phyloP scores from a whole-genome alignment of 2,888 invertebrate species.

The Spilosoma lubricipeda region DNA sequence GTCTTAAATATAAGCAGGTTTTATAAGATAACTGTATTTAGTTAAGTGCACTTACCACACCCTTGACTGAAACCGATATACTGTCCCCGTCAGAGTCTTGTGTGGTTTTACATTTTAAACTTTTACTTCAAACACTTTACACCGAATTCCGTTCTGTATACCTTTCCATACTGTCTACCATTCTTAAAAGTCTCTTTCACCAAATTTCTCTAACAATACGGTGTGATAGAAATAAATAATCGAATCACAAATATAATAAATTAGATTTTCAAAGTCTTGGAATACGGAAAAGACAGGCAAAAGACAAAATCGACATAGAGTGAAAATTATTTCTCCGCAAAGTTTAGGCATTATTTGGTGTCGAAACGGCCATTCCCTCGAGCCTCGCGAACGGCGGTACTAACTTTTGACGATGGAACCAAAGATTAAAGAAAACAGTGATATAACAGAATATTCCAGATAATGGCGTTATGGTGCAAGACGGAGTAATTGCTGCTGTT shows the following conservation, averaged over 20 bases:
- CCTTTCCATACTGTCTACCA: background rate
- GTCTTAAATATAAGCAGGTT: background rate
- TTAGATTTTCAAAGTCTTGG: background rate
- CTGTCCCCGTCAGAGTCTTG: background rate
- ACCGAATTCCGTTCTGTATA: background rate
- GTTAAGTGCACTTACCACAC: background rate
- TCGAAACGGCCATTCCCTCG: conserved; percentile 21
- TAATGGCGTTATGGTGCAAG: conserved; percentile 14
- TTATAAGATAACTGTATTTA: background rate
- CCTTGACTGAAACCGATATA: background rate
- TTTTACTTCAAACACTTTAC: background rate
- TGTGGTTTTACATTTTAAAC: background rate
- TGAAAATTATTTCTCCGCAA: conserved; percentile 15
- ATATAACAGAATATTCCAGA: conserved; percentile 18
- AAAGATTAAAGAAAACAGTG: conserved; percentile 15
- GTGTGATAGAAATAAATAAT: background rate
- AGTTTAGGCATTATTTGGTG: conserved; percentile 30
- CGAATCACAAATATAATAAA: background rate
- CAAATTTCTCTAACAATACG: background rate
- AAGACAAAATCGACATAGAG: background rate
- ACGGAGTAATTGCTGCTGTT: conserved; percentile 14
- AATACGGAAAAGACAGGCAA: conserved; percentile 3
- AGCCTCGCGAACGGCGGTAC: conserved; percentile 2
- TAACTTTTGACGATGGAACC: conserved; percentile 21
- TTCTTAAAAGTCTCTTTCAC: no score